Conservation (phyloP, 2,113 vertebrate species). For the Xenus cinereus region DNA sequence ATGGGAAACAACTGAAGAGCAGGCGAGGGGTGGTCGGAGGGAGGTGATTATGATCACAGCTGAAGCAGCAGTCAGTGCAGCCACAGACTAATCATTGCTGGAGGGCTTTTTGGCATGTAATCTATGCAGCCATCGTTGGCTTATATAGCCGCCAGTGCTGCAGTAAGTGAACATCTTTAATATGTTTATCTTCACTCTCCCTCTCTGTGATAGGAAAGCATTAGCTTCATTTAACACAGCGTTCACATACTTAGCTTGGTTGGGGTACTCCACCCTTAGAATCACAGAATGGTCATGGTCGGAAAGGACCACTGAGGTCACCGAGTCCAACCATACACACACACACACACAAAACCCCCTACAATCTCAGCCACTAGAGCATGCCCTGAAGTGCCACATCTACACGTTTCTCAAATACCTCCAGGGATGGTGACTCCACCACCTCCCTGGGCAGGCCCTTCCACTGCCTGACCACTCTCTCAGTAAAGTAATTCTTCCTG, state of each 20-base stretch:
- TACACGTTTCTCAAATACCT: no score
- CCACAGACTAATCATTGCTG: not conserved
- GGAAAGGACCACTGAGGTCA: no score
- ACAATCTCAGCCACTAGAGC: no score
- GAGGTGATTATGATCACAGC: not conserved
- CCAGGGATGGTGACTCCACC: no score
- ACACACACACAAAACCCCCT: no score
- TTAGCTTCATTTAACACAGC: not conserved
- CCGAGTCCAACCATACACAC: no score
- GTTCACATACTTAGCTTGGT: rapidly evolving
- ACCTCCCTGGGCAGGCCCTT: no score
- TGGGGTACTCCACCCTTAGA: not conserved
- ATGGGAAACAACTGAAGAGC: not conserved
- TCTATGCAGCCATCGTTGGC: not conserved
- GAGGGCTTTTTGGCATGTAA: constrained; percentile 8
- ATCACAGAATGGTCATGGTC: no score
- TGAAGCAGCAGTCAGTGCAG: not conserved
- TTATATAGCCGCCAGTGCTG: not conserved
- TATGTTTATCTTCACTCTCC: not conserved
- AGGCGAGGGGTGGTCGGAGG: not conserved
- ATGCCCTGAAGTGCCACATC: no score
- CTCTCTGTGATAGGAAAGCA: not conserved
- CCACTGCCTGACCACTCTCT: no score
- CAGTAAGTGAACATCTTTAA: not conserved
- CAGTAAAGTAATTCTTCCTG: no score